Evolutionary conservation across 2,113 vertebrate species (phyloP), one percentile per base, ranked within the genome.

Genomic region (Lichenostomus cassidix): DNA sequence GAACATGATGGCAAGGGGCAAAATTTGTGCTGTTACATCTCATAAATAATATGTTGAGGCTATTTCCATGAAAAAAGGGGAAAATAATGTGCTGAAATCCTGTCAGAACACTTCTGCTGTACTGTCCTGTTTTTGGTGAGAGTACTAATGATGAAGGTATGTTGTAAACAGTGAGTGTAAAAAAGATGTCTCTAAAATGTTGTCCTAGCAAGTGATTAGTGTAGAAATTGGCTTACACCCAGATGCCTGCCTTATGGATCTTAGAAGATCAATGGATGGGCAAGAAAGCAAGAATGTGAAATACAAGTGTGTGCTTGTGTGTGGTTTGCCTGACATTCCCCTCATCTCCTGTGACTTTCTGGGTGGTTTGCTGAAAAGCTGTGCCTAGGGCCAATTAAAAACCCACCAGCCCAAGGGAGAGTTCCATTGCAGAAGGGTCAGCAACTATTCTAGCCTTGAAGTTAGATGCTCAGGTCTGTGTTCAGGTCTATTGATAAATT

Each of bases 261-360:
- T 69, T 46, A 73, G 20, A 75, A 91, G 89, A 95, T 92, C 91
- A 87, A 21, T 92, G 67, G 50, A 60, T 78, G 58, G 62, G 77
- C 53, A 81, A 39, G 68, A 82, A 39, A 89, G 41, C 65, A 89
- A 84, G 87, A 95, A 91, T 75, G 73, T 92, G 53, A 92, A 79
- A 76, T 65, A 60, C 41, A 87, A 75, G 62, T 21, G 23, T 76
- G 52, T 80, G 67, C 69, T 89, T 3, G 3, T 22, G 16, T 58
- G 31, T 55, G 44, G 64, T 70, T 95, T 94, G 70, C 75, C 49
- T 86, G 58, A 56, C 24, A 8, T 65, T 78, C 47, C 11, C 35
- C 18, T 85, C 53, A 62, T 75, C 64, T 81, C 42, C 37, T 68
- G 10, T 35, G 75, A 68, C 89, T 89, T 82, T 47, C 58, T 55